Percentiles rank a stretch among this genome's conserved stretches.
Evolutionary conservation across 2,113 vertebrate genomes (phyloP).

Genomic region (Podarcis raffonei): DNA sequence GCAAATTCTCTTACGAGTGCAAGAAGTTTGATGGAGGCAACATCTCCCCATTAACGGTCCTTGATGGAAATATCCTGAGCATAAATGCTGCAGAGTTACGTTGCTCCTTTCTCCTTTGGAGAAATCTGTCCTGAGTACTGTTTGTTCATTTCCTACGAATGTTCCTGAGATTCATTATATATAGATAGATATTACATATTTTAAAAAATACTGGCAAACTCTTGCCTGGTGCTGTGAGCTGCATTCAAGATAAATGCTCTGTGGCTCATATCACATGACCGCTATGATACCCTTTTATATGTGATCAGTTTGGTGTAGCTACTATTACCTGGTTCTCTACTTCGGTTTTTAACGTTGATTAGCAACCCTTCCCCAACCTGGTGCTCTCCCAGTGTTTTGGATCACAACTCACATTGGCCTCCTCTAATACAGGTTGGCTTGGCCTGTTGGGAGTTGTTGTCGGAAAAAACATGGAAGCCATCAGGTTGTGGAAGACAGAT

Average conservation of each 20-base stretch:
- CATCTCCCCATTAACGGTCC: not conserved
- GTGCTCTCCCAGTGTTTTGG: no score
- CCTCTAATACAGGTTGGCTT: no score
- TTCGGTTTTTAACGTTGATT: not conserved
- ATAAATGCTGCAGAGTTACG: not conserved
- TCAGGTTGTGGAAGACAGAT: no score
- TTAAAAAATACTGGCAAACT: not conserved
- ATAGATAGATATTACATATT: not conserved
- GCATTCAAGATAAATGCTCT: not conserved
- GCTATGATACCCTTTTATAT: not conserved
- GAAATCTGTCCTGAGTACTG: not conserved
- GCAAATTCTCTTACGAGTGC: not conserved
- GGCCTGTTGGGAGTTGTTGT: no score
- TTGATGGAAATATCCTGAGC: not conserved
- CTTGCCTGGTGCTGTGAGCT: not conserved
- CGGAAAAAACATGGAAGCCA: no score
- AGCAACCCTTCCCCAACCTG: no score
- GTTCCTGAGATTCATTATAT: not conserved
- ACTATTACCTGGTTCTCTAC: not conserved
- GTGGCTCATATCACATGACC: not conserved
- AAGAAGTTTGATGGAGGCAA: not conserved
- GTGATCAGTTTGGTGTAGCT: not conserved
- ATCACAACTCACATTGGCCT: no score
- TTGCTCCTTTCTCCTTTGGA: not conserved
- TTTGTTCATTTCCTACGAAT: not conserved